Conservation (phyloP, 2,888 invertebrate species). For the Lucinisca nassula region DNA sequence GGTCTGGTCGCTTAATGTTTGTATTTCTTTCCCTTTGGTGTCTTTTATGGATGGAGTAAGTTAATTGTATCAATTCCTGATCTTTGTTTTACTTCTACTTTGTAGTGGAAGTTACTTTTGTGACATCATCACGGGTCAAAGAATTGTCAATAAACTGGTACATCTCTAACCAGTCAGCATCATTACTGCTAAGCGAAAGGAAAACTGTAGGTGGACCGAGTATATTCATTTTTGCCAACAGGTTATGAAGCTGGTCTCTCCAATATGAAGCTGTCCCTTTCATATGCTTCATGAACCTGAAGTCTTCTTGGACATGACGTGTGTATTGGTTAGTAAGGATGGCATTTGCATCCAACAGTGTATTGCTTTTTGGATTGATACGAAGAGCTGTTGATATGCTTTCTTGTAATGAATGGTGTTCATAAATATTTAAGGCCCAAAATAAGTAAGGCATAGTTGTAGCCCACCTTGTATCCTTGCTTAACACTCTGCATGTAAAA, state of each 20-base stretch:
- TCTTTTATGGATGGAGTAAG: no score
- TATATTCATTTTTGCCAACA: slow-evolving; percentile 41
- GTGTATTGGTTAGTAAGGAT: not conserved
- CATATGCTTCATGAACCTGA: slow-evolving; percentile 46
- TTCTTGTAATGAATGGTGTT: slow-evolving; percentile 19
- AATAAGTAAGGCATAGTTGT: slow-evolving; percentile 29
- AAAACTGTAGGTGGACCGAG: slow-evolving; percentile 53
- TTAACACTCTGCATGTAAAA: slow-evolving; percentile 31
- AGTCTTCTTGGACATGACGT: slow-evolving; percentile 37
- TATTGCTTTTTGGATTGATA: not conserved
- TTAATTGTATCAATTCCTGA: no score
- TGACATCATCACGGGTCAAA: slow-evolving; percentile 17
- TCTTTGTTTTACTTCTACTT: no score
- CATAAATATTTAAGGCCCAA: slow-evolving; percentile 48
- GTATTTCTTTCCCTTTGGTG: no score
- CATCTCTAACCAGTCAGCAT: slow-evolving; percentile 35
- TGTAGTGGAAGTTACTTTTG: not conserved
- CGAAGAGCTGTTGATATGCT: slow-evolving; percentile 39
- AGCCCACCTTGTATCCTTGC: slow-evolving; percentile 35
- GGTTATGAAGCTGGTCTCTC: slow-evolving; percentile 38
- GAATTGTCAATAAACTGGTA: slow-evolving; percentile 32
- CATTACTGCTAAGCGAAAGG: slow-evolving; percentile 47
- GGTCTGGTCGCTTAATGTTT: no score
- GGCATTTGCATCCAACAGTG: slow-evolving; percentile 12
- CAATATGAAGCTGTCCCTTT: slow-evolving; percentile 53